These are phyloP conservation scores for Sula dactylatra DNA, from an alignment of 2,113 vertebrate species.

Conservation along the genomic window DNA sequence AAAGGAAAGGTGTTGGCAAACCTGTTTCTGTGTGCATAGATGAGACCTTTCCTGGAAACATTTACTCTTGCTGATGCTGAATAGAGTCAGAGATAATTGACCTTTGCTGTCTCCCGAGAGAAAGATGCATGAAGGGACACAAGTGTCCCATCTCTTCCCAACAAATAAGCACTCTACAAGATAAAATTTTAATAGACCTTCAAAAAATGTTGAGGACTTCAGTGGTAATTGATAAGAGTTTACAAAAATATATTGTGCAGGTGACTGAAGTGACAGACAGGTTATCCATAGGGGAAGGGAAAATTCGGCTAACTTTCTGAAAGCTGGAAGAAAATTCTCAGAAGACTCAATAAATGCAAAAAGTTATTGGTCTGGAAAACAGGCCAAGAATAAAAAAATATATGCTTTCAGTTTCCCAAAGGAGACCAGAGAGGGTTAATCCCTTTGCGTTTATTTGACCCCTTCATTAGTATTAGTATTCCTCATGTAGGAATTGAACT, in stretches of 20 bases:
- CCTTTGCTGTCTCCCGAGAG: neutral
- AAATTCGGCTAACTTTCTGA: neutral
- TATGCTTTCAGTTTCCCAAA: neutral
- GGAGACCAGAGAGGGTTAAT: constrained; percentile 13
- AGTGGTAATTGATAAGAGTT: neutral
- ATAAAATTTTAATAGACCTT: neutral
- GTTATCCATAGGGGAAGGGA: neutral
- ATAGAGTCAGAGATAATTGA: neutral
- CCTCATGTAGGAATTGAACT: neutral
- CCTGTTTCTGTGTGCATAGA: neutral
- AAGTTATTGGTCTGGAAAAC: constrained; percentile 35
- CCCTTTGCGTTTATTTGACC: constrained; percentile 15
- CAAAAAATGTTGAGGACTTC: neutral
- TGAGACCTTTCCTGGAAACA: neutral
- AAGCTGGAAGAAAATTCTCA: constrained; percentile 12
- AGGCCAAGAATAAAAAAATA: neutral
- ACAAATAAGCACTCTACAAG: neutral
- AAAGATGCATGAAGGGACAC: neutral
- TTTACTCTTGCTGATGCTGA: neutral
- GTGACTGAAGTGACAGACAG: neutral
- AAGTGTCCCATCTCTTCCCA: neutral
- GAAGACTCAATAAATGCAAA: constrained; percentile 10
- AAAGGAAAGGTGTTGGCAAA: neutral
- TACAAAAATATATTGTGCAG: neutral
- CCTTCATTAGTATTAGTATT: neutral